These are phyloP conservation scores for Centropus bengalensis DNA, from an alignment of 2,113 vertebrate genomes.

Conservation along the genomic window DNA sequence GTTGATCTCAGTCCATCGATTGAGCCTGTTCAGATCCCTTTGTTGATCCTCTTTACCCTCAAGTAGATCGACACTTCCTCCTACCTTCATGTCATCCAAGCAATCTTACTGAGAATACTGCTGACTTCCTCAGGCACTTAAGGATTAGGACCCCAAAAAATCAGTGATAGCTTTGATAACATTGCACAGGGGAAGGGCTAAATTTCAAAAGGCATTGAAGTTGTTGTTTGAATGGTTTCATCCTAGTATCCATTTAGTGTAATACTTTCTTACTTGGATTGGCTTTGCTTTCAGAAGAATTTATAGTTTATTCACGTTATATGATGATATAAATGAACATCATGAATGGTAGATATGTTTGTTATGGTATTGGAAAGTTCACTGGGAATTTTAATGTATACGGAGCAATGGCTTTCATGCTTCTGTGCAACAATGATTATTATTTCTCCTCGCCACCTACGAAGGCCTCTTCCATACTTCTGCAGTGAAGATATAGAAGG, in stretches of 20 bases:
- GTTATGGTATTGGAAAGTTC: background rate
- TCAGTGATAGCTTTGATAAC: background rate
- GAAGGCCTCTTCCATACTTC: background rate
- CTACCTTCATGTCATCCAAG: no score
- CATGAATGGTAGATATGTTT: background rate
- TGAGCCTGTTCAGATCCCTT: no score
- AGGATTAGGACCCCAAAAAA: background rate
- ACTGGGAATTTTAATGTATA: background rate
- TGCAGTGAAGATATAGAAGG: background rate
- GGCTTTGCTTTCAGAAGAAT: background rate
- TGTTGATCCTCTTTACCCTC: no score
- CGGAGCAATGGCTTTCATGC: background rate
- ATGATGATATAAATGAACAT: background rate
- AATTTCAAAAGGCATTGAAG: background rate
- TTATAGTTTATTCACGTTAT: fast-evolving
- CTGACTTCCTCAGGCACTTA: background rate
- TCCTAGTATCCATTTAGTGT: background rate
- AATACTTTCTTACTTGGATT: background rate
- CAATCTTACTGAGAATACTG: no score
- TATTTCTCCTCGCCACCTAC: background rate
- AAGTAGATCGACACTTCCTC: no score
- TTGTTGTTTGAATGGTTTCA: background rate
- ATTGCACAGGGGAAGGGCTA: background rate
- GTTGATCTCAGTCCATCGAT: no score
- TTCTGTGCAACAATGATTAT: background rate